Base-by-base conservation (phyloP, 2,797 vertebrate species). In the Epinephelus awoara region DNA sequence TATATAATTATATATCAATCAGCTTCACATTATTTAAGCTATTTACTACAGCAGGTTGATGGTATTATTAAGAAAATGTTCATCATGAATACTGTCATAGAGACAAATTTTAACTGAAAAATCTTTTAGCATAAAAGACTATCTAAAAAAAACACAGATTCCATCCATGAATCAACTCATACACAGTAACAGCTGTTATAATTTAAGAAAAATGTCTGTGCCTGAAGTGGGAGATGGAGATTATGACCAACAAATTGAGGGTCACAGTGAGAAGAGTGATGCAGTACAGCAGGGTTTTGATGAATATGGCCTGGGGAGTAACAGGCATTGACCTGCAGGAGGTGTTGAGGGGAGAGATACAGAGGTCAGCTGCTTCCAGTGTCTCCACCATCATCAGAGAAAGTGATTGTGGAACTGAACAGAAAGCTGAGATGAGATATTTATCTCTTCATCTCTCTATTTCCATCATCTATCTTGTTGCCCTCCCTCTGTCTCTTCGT, bases 171-270 rank as follows among this genome's bases (percentile, higher is more conserved):
- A 18, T 49, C 0, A 52, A 44, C 1, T 3, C 23, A 52, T 15
- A 25, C 10, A 67, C 40, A 44, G 5, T 2, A n/a, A 40, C 0
- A 23, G 3, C 10, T 27, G 29, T 23, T n/a, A 29, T 19, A 50
- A 8, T 61, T 55, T 4, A 55, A 34, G 3, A 40, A 67, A 61
- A 40, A 23, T 17, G 21, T 40, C n/a, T 14, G 0, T 77, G 38
- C 79, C 79, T 81, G 73, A 96, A 96, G 85, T 91, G 93, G 0
- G 72, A 93, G 73, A 95, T 90, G 58, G 94, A 95, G 81, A 94
- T 9, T 0, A 94, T 89, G 63, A 95, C 86, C 56, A 91, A 70
- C 47, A 94, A 77, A 49, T 95, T 96, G 19, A 94, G 94, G 4
- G 83, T 72, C 25, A 94, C 11, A 0, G 93, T 95, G 84, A 93